Conservation (phyloP, 92 coral and sea anemone species). For the Ricordea florida region DNA sequence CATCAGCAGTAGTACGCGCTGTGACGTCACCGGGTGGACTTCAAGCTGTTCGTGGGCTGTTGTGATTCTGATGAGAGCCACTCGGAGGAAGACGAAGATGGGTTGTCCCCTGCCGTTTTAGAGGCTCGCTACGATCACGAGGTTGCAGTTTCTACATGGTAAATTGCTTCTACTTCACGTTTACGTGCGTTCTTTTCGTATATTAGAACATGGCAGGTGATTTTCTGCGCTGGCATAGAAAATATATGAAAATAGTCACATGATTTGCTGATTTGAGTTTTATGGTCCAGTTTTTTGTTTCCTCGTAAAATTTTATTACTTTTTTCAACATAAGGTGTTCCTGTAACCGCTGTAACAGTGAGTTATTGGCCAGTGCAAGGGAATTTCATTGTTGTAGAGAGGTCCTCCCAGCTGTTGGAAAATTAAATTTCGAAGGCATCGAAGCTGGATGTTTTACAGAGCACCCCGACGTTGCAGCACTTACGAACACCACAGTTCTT, state of each 20-base stretch:
- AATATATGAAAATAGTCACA: neutral
- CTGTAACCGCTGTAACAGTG: slow-evolving; percentile 12
- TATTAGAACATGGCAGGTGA: too few species aligned
- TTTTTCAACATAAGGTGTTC: slow-evolving; percentile 4
- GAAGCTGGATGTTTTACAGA: slow-evolving; percentile 5
- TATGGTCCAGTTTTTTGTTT: neutral
- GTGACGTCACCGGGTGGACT: neutral
- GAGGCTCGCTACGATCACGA: slow-evolving; percentile 5
- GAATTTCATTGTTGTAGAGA: slow-evolving; percentile 47
- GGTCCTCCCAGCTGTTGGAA: neutral
- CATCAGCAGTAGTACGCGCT: neutral
- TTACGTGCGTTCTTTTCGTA: neutral
- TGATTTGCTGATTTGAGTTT: neutral
- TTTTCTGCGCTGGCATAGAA: neutral
- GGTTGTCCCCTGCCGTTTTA: neutral
- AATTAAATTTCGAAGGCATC: too few species aligned
- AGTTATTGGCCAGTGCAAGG: slow-evolving; percentile 3
- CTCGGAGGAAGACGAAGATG: slow-evolving; percentile 11
- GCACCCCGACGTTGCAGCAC: slow-evolving; percentile 26
- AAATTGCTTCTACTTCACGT: too few species aligned
- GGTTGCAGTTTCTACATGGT: slow-evolving; percentile 2
- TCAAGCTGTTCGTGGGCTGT: neutral
- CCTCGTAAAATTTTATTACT: neutral
- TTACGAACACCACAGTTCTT: slow-evolving; percentile 29
- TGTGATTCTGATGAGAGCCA: neutral